Base-by-base conservation (phyloP, 1,140 invertebrate species). In the Archegozetes longisetosus region DNA sequence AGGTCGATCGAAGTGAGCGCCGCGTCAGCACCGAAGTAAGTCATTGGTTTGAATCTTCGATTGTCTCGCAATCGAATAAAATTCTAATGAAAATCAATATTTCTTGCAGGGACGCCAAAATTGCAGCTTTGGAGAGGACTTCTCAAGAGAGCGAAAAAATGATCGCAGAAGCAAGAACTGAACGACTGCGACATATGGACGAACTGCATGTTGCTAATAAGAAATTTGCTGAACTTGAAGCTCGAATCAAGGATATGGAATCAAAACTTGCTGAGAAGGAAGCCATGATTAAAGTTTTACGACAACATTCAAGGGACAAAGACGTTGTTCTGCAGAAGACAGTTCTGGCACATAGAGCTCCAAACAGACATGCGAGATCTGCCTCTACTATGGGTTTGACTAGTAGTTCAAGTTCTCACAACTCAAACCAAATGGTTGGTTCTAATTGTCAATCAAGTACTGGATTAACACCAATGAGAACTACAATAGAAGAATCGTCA, bases 231-330 rank as follows among this genome's bases (percentile, higher is more conserved):
- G 87, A 90, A 70, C 73, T 89, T 13, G 87, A 91, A 74, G 80
- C 82, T 66, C 88, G 85, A 69, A 79, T 89, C 58, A 88, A 88
- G 74, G 84, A 88, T 72, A 70, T 90, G 48, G 86, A 92, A 72
- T 87, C 85, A 1, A 86, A 88, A 69, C 75, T 91, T 55, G 84
- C 85, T 0, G 87, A 91, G 71, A 80, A 82, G 63, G 86, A 92
- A 70, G 86, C 86, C 0, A 89, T 91, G 85, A 88, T 92, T 62
- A 81, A 83, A 64, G 86, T 89, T 2, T 28, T 52, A n/a, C 4
- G 27, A 52, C 32, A 40, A 40, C 84, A 68, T 58, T 68, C 67
- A 14, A 56, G 63, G 23, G 64, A 67, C 26, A 63, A 64, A 56
- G 64, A 65, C 48, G 60, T 14, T 52, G 50, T 58, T 53, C 75